Conservation (phyloP, 2,113 vertebrate genomes). For the Bucco capensis region DNA sequence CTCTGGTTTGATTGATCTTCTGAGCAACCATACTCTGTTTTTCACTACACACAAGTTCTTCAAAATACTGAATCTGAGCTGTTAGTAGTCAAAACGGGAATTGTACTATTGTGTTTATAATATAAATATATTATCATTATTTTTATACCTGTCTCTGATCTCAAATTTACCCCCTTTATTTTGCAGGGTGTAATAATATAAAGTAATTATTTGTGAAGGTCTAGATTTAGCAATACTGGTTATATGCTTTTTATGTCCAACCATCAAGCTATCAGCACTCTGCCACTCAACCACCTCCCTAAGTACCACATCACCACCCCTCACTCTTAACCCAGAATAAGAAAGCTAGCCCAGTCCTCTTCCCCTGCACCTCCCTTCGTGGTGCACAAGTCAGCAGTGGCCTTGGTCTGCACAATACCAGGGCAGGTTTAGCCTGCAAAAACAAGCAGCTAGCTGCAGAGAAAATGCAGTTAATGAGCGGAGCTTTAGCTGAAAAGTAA, state of each 20-base stretch:
- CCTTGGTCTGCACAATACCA: no score
- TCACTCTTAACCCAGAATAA: no score
- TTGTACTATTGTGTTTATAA: background rate
- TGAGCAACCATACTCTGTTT: background rate
- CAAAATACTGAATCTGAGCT: background rate
- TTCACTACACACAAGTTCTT: background rate
- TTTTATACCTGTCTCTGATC: background rate
- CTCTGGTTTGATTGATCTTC: conserved; percentile 39
- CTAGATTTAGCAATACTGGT: background rate
- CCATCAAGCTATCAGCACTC: no score
- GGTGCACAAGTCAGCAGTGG: no score
- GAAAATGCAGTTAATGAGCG: no score
- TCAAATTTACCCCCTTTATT: conserved; percentile 5
- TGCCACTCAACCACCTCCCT: no score
- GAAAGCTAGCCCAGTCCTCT: no score
- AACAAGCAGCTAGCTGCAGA: no score
- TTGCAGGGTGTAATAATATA: background rate
- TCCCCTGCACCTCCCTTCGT: no score
- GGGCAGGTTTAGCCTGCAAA: no score
- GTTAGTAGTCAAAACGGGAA: background rate
- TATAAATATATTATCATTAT: background rate
- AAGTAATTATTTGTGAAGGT: background rate
- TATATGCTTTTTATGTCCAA: background rate
- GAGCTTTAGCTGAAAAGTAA: no score
- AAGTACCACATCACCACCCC: no score